phyloP scores from a whole-genome alignment of 1,140 invertebrate genomes.

The Druon quercuslanigerum region DNA sequence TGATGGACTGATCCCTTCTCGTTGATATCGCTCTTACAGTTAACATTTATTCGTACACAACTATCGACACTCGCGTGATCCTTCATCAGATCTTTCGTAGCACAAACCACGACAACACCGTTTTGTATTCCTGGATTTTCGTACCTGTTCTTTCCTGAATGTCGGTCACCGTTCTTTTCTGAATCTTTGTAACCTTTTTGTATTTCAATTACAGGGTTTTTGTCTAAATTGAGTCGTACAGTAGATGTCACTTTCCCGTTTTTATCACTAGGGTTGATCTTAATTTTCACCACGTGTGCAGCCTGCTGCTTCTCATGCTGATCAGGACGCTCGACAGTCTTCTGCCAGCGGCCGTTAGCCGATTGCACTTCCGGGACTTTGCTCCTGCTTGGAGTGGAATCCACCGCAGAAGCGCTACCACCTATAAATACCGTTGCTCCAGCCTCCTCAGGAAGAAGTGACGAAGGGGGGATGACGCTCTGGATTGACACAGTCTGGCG shows the following conservation, averaged over 20 bases:
- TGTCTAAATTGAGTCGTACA: conserved; percentile 63
- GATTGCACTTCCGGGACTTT: conserved; percentile 65
- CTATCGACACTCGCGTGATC: conserved; percentile 41
- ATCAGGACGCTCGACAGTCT: conserved; percentile 63
- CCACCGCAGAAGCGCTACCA: conserved; percentile 55
- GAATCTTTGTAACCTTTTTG: not conserved
- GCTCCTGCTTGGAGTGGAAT: conserved; percentile 60
- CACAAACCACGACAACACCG: conserved; percentile 63
- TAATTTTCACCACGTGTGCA: conserved; percentile 81
- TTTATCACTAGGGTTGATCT: conserved; percentile 79
- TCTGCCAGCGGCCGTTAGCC: conserved; percentile 74
- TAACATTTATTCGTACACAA: conserved; percentile 75
- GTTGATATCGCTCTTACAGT: conserved; percentile 44
- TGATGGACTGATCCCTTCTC: conserved; percentile 20
- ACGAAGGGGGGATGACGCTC: conserved; percentile 55
- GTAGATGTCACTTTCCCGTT: conserved; percentile 67
- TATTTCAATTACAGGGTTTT: conserved; percentile 33
- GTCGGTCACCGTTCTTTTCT: not conserved
- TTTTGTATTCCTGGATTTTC: conserved; percentile 64
- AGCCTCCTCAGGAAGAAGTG: conserved; percentile 51
- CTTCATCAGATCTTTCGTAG: conserved; percentile 47
- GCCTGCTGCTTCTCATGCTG: conserved; percentile 53
- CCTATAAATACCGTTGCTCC: conserved; percentile 80
- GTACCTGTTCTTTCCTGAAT: conserved; percentile 56
- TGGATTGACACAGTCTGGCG: conserved; percentile 68